Evolutionary conservation across 23 tunicate species (phyloP), one percentile per base, ranked within the genome.

Genomic region (Halocynthia roretzi): DNA sequence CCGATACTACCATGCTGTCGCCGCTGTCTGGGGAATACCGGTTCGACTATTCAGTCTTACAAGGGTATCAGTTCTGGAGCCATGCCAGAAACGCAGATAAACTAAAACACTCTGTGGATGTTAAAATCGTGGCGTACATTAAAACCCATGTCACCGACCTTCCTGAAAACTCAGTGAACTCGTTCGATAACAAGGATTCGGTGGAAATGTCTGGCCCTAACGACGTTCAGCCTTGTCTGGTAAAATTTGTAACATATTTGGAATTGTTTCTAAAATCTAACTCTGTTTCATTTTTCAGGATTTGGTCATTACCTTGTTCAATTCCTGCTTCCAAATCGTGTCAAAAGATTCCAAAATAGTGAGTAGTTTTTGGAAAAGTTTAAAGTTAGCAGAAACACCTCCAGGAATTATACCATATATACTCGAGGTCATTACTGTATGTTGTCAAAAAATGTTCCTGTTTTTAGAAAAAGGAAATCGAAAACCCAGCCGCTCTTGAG

Each of bases 381-480:
- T 1, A 31, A 31, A 31, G 44, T 31, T 31, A 31, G 44, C 44
- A 31, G 44, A 31, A 31, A 31, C 44, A 31, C 44, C 1, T 31
- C 2, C 44, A 31, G 44, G 44, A 31, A 31, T 0, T 31, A 31
- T 31, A 31, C 44, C 1, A 31, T 31, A 31, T 31, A 31, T 31
- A 31, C 44, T 31, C 44, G n/a, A n/a, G n/a, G 18, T 12, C 11
- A 67, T 21, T 67, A 71, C 56, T 71, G 55, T 71, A 31, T 31
- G 44, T 31, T 31, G 11, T 67, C 40, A 8, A 54, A 12, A 6
- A 54, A 21, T 5, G 23, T 18, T 7, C 7, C 80, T 31, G 52
- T 79, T 62, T 70, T 61, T 70, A 78, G 84, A 88, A 80, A 79
- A 79, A 79, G 72, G 56, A 74, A 14, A 15, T 54, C 11, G 78